phyloP scores from a whole-genome alignment of 2,113 vertebrate species.

The Benitochromis conjunctus region DNA sequence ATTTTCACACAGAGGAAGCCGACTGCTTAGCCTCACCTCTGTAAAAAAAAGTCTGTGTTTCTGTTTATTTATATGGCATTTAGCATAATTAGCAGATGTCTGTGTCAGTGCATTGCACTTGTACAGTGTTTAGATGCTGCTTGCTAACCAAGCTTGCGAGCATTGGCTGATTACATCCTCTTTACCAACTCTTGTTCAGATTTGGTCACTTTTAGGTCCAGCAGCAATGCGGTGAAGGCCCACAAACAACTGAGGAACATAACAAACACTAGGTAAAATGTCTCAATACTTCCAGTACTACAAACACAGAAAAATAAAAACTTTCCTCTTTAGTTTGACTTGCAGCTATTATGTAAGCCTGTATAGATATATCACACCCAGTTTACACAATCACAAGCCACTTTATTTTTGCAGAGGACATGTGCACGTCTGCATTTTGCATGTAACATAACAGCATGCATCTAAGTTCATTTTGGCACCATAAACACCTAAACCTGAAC shows the following conservation, averaged over 20 bases:
- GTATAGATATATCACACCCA: neutral
- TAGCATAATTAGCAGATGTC: neutral
- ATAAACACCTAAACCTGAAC: neutral
- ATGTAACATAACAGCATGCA: neutral
- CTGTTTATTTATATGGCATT: neutral
- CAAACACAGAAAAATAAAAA: neutral
- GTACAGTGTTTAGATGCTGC: neutral
- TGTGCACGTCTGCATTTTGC: neutral
- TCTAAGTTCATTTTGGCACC: neutral
- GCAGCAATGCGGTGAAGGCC: rapidly evolving
- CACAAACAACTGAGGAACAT: neutral
- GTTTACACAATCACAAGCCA: neutral
- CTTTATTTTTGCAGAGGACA: neutral
- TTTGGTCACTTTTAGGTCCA: neutral
- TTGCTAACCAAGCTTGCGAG: neutral
- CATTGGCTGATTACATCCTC: neutral
- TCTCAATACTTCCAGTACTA: neutral
- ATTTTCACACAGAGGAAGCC: neutral
- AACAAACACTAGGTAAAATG: neutral
- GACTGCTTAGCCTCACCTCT: neutral
- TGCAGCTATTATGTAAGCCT: too few species aligned
- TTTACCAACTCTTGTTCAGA: neutral
- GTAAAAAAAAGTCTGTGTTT: neutral
- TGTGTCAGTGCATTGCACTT: neutral
- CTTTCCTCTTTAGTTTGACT: neutral